phyloP scores from a whole-genome alignment of 2,888 invertebrate genomes.

The Protodeltote pygarga region DNA sequence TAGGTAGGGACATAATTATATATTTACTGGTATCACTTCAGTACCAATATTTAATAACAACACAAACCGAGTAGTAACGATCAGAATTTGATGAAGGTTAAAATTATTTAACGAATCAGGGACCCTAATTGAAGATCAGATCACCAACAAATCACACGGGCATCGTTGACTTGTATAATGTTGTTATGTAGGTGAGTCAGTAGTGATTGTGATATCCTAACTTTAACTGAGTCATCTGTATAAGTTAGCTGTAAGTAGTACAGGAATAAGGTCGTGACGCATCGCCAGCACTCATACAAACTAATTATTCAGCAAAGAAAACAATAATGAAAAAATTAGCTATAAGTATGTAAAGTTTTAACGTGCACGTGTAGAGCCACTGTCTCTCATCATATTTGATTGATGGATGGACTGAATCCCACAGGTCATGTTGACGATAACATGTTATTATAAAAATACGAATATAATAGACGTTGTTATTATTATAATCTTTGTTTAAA shows the following conservation, averaged over 20 bases:
- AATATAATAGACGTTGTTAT: constrained; percentile 37
- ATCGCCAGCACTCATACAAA: constrained; percentile 60
- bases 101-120: constrained; percentile 10
- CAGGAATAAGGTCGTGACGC: constrained; percentile 76
- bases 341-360: constrained; percentile 27
- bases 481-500: constrained; percentile 27
- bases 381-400: constrained; percentile 62
- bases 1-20: background rate
- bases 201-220: constrained; percentile 64
- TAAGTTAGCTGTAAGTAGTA: constrained; percentile 60
- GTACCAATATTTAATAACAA: too few relatives aligned
- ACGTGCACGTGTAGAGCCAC: constrained; percentile 26
- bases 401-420: constrained; percentile 59
- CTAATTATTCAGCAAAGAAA: constrained; percentile 58
- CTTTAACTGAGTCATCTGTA: constrained; percentile 72
- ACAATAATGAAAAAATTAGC: constrained; percentile 38
- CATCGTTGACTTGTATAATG: constrained; percentile 28
- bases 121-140: constrained; percentile 24
- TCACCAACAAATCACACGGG: constrained; percentile 24
- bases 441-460: constrained; percentile 57
- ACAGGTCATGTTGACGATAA: constrained; percentile 62
- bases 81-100: constrained; percentile 18
- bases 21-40: too few relatives aligned
- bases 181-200: constrained; percentile 69
- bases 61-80: too few relatives aligned